A percentile compares a stretch with the other conserved stretches of the same genome.
Evolutionary conservation across 2,113 vertebrate genomes (phyloP).

Genomic region (Neopipo cinnamomea): DNA sequence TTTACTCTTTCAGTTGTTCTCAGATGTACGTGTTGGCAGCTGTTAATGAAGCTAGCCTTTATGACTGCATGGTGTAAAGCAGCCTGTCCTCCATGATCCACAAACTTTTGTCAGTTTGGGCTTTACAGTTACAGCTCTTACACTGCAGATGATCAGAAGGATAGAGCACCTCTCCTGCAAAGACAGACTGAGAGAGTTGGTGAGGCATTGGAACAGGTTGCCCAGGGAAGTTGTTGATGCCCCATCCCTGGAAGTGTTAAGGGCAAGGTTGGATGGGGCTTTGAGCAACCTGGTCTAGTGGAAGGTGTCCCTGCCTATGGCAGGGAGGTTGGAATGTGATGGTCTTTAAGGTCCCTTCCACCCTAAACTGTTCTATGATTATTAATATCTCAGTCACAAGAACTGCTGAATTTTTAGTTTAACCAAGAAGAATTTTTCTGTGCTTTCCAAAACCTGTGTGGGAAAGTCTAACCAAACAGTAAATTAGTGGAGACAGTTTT

Average conservation of each 20-base stretch:
- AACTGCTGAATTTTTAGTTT: neutral
- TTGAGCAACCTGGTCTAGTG: neutral
- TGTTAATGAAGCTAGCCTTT: neutral
- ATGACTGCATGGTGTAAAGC: neutral
- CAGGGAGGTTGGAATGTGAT: fast-evolving
- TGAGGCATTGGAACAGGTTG: neutral
- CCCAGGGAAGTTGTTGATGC: neutral
- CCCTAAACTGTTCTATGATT: neutral
- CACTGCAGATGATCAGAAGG: neutral
- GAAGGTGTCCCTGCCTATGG: neutral
- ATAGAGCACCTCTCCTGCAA: neutral
- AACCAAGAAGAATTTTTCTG: neutral
- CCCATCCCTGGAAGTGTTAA: neutral
- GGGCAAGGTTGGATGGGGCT: neutral
- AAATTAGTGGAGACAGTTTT: neutral
- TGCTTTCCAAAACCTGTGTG: neutral
- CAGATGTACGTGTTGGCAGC: neutral
- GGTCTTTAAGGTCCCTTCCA: neutral
- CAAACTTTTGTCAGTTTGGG: neutral
- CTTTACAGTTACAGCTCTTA: neutral
- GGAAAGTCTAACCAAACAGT: neutral
- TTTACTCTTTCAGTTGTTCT: neutral
- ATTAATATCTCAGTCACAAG: neutral
- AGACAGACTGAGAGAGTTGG: neutral
- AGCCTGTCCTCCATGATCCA: neutral